Evolutionary conservation across 1,140 invertebrate species (phyloP).

Genomic region (Drosophila melanogaster): DNA sequence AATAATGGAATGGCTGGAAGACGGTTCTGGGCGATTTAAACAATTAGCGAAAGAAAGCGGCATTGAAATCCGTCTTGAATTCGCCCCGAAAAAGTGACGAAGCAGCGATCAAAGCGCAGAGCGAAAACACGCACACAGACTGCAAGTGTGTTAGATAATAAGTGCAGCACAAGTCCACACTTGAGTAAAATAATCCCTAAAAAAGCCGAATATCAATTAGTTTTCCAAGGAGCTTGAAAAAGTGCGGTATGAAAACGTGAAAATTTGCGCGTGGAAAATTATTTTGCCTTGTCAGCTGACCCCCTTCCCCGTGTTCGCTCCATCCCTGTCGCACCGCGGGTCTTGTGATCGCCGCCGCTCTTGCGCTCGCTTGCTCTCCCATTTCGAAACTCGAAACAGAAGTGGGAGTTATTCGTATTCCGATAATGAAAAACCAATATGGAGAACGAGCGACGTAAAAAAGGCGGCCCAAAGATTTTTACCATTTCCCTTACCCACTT

Average conservation of each 20-base stretch:
- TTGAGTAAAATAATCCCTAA: not conserved
- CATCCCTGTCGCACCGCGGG: conserved; percentile 25
- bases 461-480: conserved; percentile 6
- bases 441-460: conserved; percentile 34
- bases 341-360: conserved; percentile 63
- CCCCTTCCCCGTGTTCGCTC: conserved; percentile 39
- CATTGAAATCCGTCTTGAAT: conserved; percentile 13
- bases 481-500: conserved; percentile 31
- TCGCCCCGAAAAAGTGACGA: conserved; percentile 49
- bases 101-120: conserved; percentile 42
- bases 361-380: not conserved
- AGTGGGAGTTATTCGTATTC: conserved; percentile 3
- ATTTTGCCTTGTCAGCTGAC: conserved; percentile 71
- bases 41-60: conserved; percentile 2
- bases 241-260: conserved; percentile 45
- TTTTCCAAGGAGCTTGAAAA: conserved; percentile 13
- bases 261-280: conserved; percentile 50
- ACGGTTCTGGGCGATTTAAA: not conserved
- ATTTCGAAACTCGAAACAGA: conserved; percentile 12
- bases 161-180: conserved; percentile 31
- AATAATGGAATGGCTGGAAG: conserved; percentile 7
- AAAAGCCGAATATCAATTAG: not conserved
- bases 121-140: conserved; percentile 13
- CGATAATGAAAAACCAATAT: conserved; percentile 56
- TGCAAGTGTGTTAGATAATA: conserved; percentile 66